Evolutionary conservation across 2,113 vertebrate species (phyloP), one percentile per base, ranked within the genome.

Genomic region (Phaethornis superciliosus): DNA sequence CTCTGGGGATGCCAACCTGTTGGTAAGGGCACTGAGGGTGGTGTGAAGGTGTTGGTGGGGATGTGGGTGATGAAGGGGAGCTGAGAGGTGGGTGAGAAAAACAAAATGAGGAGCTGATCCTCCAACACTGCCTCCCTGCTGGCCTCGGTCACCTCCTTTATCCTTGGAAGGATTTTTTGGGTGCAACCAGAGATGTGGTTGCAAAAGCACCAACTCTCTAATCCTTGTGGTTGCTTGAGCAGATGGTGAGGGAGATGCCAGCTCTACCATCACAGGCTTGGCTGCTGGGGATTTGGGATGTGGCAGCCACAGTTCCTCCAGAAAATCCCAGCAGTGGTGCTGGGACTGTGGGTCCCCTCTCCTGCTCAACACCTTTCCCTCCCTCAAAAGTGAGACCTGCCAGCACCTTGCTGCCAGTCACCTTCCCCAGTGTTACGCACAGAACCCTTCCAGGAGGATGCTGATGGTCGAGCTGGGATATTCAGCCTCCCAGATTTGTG

Each of bases 271-370:
- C 10, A 0, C 3, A 1, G 28, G 4, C 44, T 71, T 1, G 4
- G 51, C 28, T 2, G 0, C 22, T 21, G 0, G 2, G 23, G 46
- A 49, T 86, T 59, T 26, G 71, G 72, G 23, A 60, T 55, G 32
- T 40, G 2, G 1, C 1, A 1, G 32, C 87, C 33, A 5, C 0
- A 1, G 44, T 46, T 70, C 28, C 60, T 49, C 33, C 1, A 8
- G 51, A 37, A n/a, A 52, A 56, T 4, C 40, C 72, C 68, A 16
- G 63, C 3, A 6, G 27, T 10, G 0, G 22, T 12, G 65, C 20
- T 0, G 2, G 56, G 8, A 23, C 62, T 23, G 62, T 1, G 2
- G 56, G 30, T 65, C 75, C 11, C 0, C 14, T 69, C 37, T 72
- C 52, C 72, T 2, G 3, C 28, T 26, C 7, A 2, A 40, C 55